phyloP scores from a whole-genome alignment of 2,888 invertebrate species.

The Parasteatoda lunata region DNA sequence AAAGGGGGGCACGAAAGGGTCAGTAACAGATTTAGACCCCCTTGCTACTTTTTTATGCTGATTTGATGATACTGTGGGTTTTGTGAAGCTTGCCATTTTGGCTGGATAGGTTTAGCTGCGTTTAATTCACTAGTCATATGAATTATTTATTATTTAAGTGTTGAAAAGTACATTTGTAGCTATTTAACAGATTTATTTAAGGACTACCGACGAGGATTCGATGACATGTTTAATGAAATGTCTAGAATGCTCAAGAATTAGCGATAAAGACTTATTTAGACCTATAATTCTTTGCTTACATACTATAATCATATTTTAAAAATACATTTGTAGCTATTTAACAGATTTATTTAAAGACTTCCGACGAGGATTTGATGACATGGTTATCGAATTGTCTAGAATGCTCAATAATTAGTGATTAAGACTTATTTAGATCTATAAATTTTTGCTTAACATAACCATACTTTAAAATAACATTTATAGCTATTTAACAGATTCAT shows the following conservation, averaged over 20 bases:
- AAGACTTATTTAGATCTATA: too few species aligned
- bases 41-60: constrained; percentile 20
- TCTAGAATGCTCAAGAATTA: too few species aligned
- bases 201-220: not conserved
- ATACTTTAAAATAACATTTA: constrained; percentile 21
- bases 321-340: constrained; percentile 16
- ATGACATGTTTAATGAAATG: constrained; percentile 20
- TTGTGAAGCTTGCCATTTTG: constrained; percentile 31
- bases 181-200: not conserved
- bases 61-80: constrained; percentile 42
- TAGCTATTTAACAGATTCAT: not conserved
- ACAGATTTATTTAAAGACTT: not conserved
- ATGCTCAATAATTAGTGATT: too few species aligned
- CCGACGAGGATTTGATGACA: constrained; percentile 11
- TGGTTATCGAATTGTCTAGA: not conserved
- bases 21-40: not conserved
- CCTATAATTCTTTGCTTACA: too few species aligned
- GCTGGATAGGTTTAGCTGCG: constrained; percentile 25
- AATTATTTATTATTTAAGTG: constrained; percentile 64
- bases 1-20: not conserved
- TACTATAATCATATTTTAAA: not conserved
- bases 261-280: too few species aligned
- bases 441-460: too few species aligned
- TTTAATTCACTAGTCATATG: constrained; percentile 47
- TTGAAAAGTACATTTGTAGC: constrained; percentile 28